These are phyloP conservation scores for Fringilla coelebs DNA, from an alignment of 2,797 vertebrate species.

Conservation along the genomic window DNA sequence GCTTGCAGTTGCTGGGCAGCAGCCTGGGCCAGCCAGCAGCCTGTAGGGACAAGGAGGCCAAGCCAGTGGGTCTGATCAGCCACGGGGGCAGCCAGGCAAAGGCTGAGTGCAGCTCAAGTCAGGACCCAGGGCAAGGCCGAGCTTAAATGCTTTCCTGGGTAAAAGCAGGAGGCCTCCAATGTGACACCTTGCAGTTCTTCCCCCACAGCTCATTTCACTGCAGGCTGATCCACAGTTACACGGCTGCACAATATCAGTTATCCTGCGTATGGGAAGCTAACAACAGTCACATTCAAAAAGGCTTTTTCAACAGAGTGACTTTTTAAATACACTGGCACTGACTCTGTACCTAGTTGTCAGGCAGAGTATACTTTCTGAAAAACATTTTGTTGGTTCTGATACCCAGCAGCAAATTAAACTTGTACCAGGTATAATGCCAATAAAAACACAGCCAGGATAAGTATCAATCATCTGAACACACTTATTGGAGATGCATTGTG, in stretches of 20 bases:
- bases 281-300: background rate
- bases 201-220: background rate
- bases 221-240: background rate
- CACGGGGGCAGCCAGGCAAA: background rate
- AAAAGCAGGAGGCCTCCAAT: background rate
- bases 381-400: background rate
- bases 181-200: background rate
- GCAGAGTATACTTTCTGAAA: background rate
- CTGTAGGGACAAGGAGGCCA: background rate
- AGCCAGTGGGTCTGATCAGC: accelerated
- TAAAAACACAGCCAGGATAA: background rate
- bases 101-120: background rate
- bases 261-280: background rate
- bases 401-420: background rate
- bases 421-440: background rate
- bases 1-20: background rate
- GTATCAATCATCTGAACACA: accelerated
- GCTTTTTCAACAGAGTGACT: background rate
- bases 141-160: background rate
- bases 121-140: background rate
- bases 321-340: background rate
- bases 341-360: background rate
- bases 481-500: background rate
- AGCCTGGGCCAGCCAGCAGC: background rate
- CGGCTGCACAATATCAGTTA: accelerated